Percentiles rank a stretch among this genome's conserved stretches.
Conservation (phyloP, 2,888 invertebrate species). For the Maniola hyperantus region DNA sequence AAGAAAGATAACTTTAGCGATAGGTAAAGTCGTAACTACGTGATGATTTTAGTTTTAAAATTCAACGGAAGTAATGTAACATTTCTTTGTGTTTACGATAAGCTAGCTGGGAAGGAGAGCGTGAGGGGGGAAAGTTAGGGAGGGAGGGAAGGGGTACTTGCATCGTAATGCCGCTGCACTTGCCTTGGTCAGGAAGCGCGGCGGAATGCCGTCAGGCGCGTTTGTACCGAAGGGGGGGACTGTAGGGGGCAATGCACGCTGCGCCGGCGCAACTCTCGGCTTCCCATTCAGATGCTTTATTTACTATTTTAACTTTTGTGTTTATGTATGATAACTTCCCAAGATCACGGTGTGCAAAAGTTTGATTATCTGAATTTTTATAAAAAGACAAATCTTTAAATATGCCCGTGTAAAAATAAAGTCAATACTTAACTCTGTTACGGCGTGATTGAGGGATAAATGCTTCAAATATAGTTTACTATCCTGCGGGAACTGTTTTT, state of each 20-base stretch:
- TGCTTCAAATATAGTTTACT: too few relatives aligned
- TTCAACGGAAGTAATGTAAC: constrained; percentile 42
- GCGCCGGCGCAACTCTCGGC: constrained; percentile 70
- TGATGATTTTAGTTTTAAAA: constrained; percentile 9
- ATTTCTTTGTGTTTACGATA: constrained; percentile 55
- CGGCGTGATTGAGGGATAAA: too few relatives aligned
- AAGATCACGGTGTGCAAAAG: not conserved
- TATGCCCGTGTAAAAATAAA: too few relatives aligned
- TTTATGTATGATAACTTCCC: constrained; percentile 19
- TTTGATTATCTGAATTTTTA: too few relatives aligned
- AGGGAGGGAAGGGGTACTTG: constrained; percentile 64
- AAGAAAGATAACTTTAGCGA: too few relatives aligned
- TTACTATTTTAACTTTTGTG: constrained; percentile 59
- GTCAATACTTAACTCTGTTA: too few relatives aligned
- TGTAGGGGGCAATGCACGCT: constrained; percentile 71
- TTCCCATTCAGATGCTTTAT: constrained; percentile 71
- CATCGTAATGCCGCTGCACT: constrained; percentile 78
- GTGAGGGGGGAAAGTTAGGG: constrained; percentile 41
- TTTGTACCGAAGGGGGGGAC: constrained; percentile 57
- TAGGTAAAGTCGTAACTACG: not conserved
- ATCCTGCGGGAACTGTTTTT: too few relatives aligned
- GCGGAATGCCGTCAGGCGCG: constrained; percentile 83
- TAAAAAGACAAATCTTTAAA: too few relatives aligned
- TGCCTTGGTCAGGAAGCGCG: constrained; percentile 81
- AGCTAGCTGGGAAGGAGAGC: constrained; percentile 47